Conservation (phyloP, 1,140 invertebrate genomes). For the Scaptodrosophila lebanonensis region DNA sequence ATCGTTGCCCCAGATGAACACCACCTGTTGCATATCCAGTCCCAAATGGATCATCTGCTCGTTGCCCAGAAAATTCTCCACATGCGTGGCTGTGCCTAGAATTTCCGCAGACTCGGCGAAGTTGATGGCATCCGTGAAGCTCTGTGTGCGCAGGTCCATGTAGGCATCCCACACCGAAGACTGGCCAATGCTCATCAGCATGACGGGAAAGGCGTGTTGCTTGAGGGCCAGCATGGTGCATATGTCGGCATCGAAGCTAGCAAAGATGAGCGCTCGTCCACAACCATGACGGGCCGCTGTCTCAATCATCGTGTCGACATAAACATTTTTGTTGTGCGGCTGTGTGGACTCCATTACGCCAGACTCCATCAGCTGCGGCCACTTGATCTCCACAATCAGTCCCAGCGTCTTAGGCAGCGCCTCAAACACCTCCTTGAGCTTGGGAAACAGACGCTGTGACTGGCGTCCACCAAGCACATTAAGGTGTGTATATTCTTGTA, state of each 20-base stretch:
- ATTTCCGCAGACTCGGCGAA: constrained; percentile 88
- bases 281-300: constrained; percentile 86
- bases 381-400: constrained; percentile 97
- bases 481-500: constrained; percentile 53
- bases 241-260: constrained; percentile 95
- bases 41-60: constrained; percentile 86
- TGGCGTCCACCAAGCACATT: constrained; percentile 76
- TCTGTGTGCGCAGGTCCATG: constrained; percentile 87
- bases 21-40: constrained; percentile 85
- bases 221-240: constrained; percentile 94
- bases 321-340: constrained; percentile 92
- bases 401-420: constrained; percentile 88
- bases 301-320: constrained; percentile 87
- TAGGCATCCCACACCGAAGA: constrained; percentile 89
- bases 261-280: constrained; percentile 90
- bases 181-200: constrained; percentile 92
- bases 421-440: constrained; percentile 86
- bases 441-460: constrained; percentile 93
- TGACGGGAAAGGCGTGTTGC: constrained; percentile 95
- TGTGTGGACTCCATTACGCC: constrained; percentile 90
- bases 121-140: constrained; percentile 85
- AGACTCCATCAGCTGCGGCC: constrained; percentile 90
- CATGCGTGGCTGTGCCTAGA: constrained; percentile 91
- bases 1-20: constrained; percentile 97
- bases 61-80: constrained; percentile 86